These are phyloP conservation scores for Dysdera silvatica DNA, from an alignment of 1,140 invertebrate genomes.

Conservation along the genomic window DNA sequence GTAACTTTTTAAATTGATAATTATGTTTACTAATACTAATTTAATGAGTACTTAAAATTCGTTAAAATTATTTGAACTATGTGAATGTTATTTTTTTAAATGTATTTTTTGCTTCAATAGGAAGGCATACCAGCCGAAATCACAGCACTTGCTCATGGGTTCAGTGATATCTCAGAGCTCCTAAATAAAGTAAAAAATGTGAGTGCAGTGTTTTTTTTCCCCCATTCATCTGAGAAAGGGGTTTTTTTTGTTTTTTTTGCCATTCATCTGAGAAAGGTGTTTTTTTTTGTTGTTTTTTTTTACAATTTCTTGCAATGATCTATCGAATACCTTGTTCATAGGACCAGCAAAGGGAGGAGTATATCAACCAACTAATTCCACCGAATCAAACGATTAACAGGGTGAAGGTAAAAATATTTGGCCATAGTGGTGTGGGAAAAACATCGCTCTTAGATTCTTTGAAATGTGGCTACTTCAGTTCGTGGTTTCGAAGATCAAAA, in stretches of 20 bases:
- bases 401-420: slow-evolving; percentile 69
- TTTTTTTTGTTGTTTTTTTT: too few relatives aligned
- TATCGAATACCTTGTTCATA: slow-evolving; percentile 34
- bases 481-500: slow-evolving; percentile 53
- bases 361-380: slow-evolving; percentile 61
- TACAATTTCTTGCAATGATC: too few relatives aligned
- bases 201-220: slow-evolving; percentile 40
- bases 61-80: not conserved
- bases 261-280: too few relatives aligned
- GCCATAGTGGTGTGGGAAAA: slow-evolving; percentile 69
- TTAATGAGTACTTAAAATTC: not conserved
- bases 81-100: not conserved
- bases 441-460: slow-evolving; percentile 63
- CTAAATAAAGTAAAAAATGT: slow-evolving; percentile 61
- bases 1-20: not conserved
- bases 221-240: too few relatives aligned
- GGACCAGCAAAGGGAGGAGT: slow-evolving; percentile 54
- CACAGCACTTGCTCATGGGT: slow-evolving; percentile 70
- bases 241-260: too few relatives aligned
- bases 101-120: slow-evolving; percentile 30
- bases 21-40: not conserved
- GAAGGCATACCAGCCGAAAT: slow-evolving; percentile 74
- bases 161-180: slow-evolving; percentile 63
- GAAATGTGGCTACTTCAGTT: slow-evolving; percentile 59
- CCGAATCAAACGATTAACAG: slow-evolving; percentile 55